Percentiles rank a stretch among this genome's conserved stretches.
These are phyloP conservation scores for Eolophus roseicapilla DNA, from an alignment of 2,113 vertebrate species.

Conservation along the genomic window DNA sequence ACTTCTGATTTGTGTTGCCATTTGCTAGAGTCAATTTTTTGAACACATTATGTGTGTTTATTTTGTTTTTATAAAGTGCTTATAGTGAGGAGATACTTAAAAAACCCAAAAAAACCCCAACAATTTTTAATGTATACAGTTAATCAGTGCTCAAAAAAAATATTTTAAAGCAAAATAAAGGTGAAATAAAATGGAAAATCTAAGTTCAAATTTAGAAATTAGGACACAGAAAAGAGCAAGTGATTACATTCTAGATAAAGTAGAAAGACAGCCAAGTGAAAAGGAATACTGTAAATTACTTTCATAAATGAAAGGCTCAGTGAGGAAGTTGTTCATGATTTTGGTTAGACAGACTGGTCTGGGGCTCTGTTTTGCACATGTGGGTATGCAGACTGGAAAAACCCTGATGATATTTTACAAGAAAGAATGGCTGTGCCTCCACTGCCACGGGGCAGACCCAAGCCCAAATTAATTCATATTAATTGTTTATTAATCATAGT, in stretches of 20 bases:
- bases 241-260: neutral
- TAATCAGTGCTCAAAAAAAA: neutral
- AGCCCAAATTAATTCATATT: neutral
- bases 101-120: accelerated
- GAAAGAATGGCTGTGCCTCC: neutral
- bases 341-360: neutral
- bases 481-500: neutral
- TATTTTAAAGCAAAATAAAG: neutral
- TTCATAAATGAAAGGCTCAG: neutral
- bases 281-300: neutral
- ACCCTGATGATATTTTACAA: neutral
- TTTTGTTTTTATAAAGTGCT: neutral
- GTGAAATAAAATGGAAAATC: neutral
- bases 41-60: neutral
- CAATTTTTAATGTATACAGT: neutral
- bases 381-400: neutral
- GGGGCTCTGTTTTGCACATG: neutral
- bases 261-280: neutral
- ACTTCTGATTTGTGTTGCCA: neutral
- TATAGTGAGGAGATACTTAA: neutral
- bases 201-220: neutral
- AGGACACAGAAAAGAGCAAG: neutral
- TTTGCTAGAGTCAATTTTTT: neutral
- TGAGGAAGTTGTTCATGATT: neutral
- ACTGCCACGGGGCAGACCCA: neutral